Evolutionary conservation across 2,888 invertebrate species (phyloP), one percentile per base, ranked within the genome.

Genomic region (Cryptus armator): DNA sequence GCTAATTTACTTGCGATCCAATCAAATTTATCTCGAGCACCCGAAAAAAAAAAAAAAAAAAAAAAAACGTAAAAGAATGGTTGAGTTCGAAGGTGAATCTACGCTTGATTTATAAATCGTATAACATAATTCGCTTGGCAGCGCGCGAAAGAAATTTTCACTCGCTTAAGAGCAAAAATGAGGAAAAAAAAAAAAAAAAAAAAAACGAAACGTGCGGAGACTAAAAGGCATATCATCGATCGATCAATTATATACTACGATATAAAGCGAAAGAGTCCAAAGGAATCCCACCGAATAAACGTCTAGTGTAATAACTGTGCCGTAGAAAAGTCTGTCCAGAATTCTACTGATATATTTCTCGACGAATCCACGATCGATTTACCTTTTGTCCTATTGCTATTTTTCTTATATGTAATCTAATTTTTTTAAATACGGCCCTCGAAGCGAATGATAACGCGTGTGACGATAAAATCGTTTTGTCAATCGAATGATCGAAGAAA

Each of bases 171-270:
- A 19, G 24, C 10, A 51, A 53, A 43, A n/a, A 37, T 44, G 44
- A 81, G 48, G 0, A 12, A 19, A 24, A 37, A 53, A 64, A 7
- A 7, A 9, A 16, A 24, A 1, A 16, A 19, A 44, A 46, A 53
- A 44, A 29, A 71, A n/a, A 75, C 43, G 66, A 7, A 79, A 7
- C 37, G 79, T 29, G 71, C 59, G 71, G 56, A 62, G 44, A 82
- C 66, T 53, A 82, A 76, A 83, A 79, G 75, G 85, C 85, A 85
- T 85, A 85, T 85, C 82, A 85, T 82, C 75, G 75, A 82, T 82
- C 70, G 82, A 82, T 82, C 77, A 84, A 84, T 84, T 71, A 83
- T 71, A 32, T 62, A 48, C 12, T 48, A 82, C 66, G 43, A 85
- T 75, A 56, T 56, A 67, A 7, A 29, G 29, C 29, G 29, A 80